Base-by-base conservation (phyloP, 2,797 vertebrate genomes). In the Thaleichthys pacificus region DNA sequence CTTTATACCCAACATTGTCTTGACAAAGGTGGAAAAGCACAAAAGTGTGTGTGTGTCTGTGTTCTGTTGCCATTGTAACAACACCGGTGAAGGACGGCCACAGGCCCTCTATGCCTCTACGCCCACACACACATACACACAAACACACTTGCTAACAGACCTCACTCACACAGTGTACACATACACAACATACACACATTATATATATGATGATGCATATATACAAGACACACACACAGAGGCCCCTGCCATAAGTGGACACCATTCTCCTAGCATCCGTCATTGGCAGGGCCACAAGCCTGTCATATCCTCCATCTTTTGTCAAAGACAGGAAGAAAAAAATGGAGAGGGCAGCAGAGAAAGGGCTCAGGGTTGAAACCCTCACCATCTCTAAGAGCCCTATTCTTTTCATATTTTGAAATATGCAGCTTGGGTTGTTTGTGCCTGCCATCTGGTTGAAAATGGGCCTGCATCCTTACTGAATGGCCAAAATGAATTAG, bases 241-340 rank as follows among this genome's bases (percentile, higher is more conserved):
- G 0, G 4, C 84, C 79, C 76, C 77, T 85, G 81, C 87, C 89
- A 91, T 79, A 80, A 84, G 89, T 87, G 84, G 88, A 86, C 87
- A 89, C 87, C 77, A 83, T 87, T 84, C 85, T 80, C 76, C 88
- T 73, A 72, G 84, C 86, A 92, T 94, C 83, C 82, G 94, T 94
- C 93, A 95, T 91, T 94, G 90, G 94, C 93, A 85, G 89, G 80
- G 9, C 79, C 86, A 89, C 89, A 87, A 88, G 91, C 88, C 83
- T 89, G 92, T 88, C 89, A 92, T 89, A 77, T 73, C 71, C 73
- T 82, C 84, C 84, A 82, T 73, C 85, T 86, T 89, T 91, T 91
- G 74, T 80, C 76, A 71, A 63, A 38, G 54, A 47, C 38, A 77
- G 73, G 38, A 42, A 42, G 38, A 42, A 42, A 3, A 3, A 42